Conservation (phyloP, 1,140 invertebrate genomes). For the Pollicipes pollicipes region DNA sequence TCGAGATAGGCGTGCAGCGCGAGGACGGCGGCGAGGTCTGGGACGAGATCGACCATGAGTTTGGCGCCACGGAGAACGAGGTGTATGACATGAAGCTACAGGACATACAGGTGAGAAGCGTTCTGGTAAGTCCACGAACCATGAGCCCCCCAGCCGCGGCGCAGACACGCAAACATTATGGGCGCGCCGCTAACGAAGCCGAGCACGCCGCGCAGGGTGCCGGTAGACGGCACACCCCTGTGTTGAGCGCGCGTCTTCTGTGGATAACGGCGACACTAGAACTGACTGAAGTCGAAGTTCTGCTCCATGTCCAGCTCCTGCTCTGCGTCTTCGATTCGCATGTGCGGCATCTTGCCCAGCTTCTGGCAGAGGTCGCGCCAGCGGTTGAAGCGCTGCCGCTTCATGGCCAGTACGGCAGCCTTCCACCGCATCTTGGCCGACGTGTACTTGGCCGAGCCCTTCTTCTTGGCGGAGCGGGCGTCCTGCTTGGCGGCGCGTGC, state of each 20-base stretch:
- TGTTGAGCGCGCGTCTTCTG: too few relatives aligned
- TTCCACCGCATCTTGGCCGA: not conserved
- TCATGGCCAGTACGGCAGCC: not conserved
- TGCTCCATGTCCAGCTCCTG: not conserved
- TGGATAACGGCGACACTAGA: not conserved
- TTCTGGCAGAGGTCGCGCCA: slow-evolving; percentile 8
- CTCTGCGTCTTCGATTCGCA: slow-evolving; percentile 6
- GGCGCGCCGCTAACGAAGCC: too few relatives aligned
- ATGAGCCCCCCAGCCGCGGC: too few relatives aligned
- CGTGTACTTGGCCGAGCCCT: not conserved
- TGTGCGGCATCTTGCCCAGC: not conserved
- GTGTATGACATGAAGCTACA: slow-evolving; percentile 42
- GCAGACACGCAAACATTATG: too few relatives aligned
- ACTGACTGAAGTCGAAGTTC: not conserved
- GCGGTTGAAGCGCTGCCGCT: slow-evolving; percentile 3
- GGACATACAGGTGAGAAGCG: slow-evolving; percentile 36
- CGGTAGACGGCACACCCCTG: too few relatives aligned
- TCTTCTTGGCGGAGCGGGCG: not conserved
- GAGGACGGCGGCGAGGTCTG: slow-evolving; percentile 30
- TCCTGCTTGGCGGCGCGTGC: not conserved
- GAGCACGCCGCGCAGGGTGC: too few relatives aligned
- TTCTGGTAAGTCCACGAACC: too few relatives aligned
- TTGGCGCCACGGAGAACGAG: slow-evolving; percentile 30
- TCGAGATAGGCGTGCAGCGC: slow-evolving; percentile 50
- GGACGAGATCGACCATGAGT: slow-evolving; percentile 12